Conservation (phyloP, 2,888 invertebrate genomes). For the Cosmia trapezina region DNA sequence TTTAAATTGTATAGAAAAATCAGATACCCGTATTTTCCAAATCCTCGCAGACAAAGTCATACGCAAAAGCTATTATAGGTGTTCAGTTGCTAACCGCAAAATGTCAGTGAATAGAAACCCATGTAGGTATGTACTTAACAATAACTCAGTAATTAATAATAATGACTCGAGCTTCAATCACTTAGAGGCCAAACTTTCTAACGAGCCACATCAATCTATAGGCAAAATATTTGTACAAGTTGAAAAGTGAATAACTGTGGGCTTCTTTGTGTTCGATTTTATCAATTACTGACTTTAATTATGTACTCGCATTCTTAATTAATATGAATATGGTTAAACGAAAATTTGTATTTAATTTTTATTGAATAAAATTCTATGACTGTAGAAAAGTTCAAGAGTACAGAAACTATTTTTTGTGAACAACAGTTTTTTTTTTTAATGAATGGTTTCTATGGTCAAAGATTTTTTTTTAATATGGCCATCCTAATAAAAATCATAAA, state of each 20-base stretch:
- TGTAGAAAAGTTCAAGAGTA: neutral
- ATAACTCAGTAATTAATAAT: conserved; percentile 64
- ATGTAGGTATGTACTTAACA: conserved; percentile 47
- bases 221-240: conserved; percentile 65
- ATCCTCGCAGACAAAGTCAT: neutral
- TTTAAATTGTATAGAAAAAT: neutral
- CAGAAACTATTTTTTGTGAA: neutral
- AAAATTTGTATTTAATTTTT: neutral
- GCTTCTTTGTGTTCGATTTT: conserved; percentile 39
- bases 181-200: conserved; percentile 61
- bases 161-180: conserved; percentile 64
- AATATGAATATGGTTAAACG: conserved; percentile 37
- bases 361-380: neutral
- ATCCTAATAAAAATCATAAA: conserved; percentile 43
- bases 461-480: neutral
- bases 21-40: neutral
- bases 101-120: conserved; percentile 26
- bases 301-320: conserved; percentile 47
- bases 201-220: conserved; percentile 57
- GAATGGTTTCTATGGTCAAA: neutral
- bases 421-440: neutral
- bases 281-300: conserved; percentile 44
- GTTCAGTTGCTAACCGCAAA: conserved; percentile 38
- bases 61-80: conserved; percentile 1
- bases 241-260: conserved; percentile 46